These are phyloP conservation scores for Thaumatotibia leucotreta DNA, from an alignment of 1,140 invertebrate genomes.

Conservation along the genomic window DNA sequence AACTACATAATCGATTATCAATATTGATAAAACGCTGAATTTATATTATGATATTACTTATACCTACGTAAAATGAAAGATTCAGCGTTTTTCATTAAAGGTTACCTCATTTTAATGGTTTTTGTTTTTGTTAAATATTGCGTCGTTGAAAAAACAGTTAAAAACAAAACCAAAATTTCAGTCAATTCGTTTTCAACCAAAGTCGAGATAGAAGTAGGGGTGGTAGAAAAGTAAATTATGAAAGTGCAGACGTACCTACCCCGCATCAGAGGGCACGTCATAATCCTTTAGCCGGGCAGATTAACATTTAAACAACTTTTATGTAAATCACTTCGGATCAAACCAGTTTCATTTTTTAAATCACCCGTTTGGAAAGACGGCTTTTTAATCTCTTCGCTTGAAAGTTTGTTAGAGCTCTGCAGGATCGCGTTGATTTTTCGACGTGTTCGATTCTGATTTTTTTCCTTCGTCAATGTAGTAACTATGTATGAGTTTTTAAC, in stretches of 20 bases:
- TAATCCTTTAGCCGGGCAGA: constrained; percentile 43
- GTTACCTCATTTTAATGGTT: no score
- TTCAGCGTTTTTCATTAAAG: background rate
- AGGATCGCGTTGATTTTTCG: background rate
- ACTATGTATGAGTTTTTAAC: background rate
- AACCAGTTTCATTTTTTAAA: constrained; percentile 39
- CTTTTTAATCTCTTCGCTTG: constrained; percentile 17
- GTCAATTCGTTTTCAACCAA: background rate
- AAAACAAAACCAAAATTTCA: background rate
- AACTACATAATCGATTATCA: no score
- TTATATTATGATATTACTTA: no score
- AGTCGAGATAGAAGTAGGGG: background rate
- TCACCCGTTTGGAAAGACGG: constrained; percentile 31
- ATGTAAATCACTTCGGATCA: constrained; percentile 51
- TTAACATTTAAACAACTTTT: constrained; percentile 72
- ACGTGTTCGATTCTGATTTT: background rate
- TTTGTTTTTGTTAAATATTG: no score
- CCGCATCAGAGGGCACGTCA: constrained; percentile 49
- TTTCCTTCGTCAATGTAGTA: background rate
- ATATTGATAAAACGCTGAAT: no score
- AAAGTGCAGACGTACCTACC: constrained; percentile 35
- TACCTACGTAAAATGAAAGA: no score
- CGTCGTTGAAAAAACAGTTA: no score
- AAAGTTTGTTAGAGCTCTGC: constrained; percentile 2
- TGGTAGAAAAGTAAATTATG: constrained; percentile 34